Percentiles rank a stretch among this genome's conserved stretches.
Evolutionary conservation across 2,113 vertebrate species (phyloP).

Genomic region (Psammodynastes pulverulentus): DNA sequence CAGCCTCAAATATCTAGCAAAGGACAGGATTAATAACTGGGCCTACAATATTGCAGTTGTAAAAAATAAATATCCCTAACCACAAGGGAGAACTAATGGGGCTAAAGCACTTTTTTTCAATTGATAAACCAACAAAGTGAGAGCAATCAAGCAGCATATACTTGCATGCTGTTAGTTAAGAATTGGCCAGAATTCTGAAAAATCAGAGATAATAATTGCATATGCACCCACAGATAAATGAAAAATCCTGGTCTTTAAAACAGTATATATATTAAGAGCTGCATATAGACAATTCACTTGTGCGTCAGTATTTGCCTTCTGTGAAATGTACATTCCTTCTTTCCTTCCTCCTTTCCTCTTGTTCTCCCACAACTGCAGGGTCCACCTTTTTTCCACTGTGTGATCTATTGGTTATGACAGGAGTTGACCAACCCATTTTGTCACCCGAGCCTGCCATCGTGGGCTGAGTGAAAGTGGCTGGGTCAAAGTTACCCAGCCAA

Average conservation of each 20-base stretch:
- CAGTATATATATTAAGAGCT: neutral
- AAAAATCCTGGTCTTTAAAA: neutral
- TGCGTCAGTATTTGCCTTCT: neutral
- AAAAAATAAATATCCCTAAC: neutral
- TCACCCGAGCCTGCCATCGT: no score
- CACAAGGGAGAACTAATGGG: neutral
- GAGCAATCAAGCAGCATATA: neutral
- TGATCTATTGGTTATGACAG: no score
- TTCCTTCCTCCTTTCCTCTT: neutral
- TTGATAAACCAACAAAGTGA: neutral
- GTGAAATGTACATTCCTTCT: neutral
- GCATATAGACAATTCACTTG: neutral
- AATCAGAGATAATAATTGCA: neutral
- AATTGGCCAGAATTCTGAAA: neutral
- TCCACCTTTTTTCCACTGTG: no score
- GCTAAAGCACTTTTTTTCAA: neutral
- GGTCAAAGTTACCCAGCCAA: no score
- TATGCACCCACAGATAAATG: neutral
- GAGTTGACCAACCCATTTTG: no score
- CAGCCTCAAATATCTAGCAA: neutral
- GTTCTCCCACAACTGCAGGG: no score
- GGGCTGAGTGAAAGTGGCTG: no score
- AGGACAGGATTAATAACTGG: neutral
- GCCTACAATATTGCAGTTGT: neutral
- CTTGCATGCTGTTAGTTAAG: neutral